These are phyloP conservation scores for Seladonia tumulorum DNA, from an alignment of 2,888 invertebrate genomes.

Conservation along the genomic window DNA sequence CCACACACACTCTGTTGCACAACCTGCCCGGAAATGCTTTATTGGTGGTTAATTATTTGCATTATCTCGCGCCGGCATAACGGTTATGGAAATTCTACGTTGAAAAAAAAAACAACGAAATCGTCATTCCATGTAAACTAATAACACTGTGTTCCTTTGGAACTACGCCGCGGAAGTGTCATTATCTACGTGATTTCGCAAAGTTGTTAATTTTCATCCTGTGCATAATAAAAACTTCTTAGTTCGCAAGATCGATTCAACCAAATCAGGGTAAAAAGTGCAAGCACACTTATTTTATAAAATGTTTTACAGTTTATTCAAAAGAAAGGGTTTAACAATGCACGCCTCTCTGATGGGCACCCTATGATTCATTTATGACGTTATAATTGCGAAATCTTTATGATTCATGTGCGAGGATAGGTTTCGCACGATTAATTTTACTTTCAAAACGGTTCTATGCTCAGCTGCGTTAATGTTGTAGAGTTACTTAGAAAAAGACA, in stretches of 20 bases:
- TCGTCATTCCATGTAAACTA: constrained; percentile 30
- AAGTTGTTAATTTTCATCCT: background rate
- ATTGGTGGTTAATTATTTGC: constrained; percentile 68
- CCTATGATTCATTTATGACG: constrained; percentile 64
- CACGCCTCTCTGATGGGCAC: constrained; percentile 10
- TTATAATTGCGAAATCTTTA: constrained; percentile 65
- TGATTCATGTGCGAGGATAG: constrained; percentile 63
- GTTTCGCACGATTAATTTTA: constrained; percentile 70
- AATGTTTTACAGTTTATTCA: background rate
- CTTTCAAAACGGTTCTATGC: constrained; percentile 71
- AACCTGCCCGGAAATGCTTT: constrained; percentile 68
- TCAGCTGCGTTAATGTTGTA: constrained; percentile 41
- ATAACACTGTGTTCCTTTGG: background rate
- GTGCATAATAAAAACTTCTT: background rate
- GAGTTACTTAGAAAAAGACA: background rate
- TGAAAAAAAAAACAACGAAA: constrained; percentile 55
- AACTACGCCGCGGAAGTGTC: background rate
- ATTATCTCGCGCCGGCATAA: constrained; percentile 60
- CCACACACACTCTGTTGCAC: constrained; percentile 51
- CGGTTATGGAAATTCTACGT: constrained; percentile 59
- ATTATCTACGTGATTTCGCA: background rate
- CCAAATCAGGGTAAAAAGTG: background rate
- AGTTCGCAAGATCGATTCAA: background rate
- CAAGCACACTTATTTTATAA: background rate
- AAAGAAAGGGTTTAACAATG: background rate